Conservation (phyloP, 2,113 vertebrate species). For the Anolis sagrei region DNA sequence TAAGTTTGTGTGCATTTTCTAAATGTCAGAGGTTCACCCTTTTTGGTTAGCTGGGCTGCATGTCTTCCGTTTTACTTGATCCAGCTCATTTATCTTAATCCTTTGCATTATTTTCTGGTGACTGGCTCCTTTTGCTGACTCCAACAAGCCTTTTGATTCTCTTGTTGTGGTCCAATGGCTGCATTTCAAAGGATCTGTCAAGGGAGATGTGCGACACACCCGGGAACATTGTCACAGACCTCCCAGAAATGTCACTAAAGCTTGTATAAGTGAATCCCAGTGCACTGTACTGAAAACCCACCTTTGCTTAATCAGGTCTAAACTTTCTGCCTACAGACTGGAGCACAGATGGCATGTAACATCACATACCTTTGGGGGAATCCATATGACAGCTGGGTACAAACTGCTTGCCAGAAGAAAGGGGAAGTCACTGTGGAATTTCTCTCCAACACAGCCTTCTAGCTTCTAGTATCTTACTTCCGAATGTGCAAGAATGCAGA, state of each 20-base stretch:
- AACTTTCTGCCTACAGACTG: background rate
- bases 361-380: background rate
- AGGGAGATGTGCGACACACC: conserved; percentile 29
- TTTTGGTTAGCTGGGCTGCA: conserved; percentile 22
- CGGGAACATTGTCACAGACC: background rate
- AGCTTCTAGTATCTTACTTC: background rate
- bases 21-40: conserved; percentile 18
- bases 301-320: conserved; percentile 31
- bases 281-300: conserved; percentile 6
- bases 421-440: background rate
- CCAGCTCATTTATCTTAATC: conserved; percentile 51
- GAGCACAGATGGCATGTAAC: conserved; percentile 16
- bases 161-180: conserved; percentile 38
- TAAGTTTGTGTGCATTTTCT: background rate
- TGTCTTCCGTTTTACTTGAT: conserved; percentile 30
- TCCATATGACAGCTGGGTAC: background rate
- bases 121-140: conserved; percentile 64
- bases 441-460: background rate
- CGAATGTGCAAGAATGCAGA: background rate
- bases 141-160: conserved; percentile 45
- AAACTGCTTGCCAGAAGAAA: conserved; percentile 11
- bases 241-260: conserved; percentile 44
- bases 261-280: conserved; percentile 39
- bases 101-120: conserved; percentile 51
- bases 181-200: conserved; percentile 41